Evolutionary conservation across 2,797 vertebrate genomes (phyloP), one percentile per base, ranked within the genome.

Genomic region (Ispidina lecontei): DNA sequence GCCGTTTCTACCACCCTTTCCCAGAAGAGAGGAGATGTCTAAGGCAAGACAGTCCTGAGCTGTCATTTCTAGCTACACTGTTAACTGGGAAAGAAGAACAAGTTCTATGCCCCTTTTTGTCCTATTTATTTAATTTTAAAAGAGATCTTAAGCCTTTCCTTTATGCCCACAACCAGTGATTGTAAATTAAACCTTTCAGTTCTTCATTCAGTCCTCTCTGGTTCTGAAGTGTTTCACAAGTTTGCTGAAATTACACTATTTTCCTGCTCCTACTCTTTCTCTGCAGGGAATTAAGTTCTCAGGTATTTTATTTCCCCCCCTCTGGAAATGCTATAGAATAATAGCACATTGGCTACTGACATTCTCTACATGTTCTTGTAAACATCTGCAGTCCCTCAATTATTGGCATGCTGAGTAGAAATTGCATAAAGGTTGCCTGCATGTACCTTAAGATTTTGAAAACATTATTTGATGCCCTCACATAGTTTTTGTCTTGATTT

Each of bases 261-360:
- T 60, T 58, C 35, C 43, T 29, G 6, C 19, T 75, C 4, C 31
- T 72, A 7, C 29, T 58, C 39, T 63, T 75, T 72, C 43, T 69
- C 67, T 59, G 31, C 3, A 47, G 5, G 47, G 13, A 75, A 67
- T 20, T 21, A 44, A 10, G 10, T 81, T 77, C 26, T 80, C 43
- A 8, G 9, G 4, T 64, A 37, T 64, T 81, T 81, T 47, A 63
- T 58, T 54, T 13, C 4, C 4, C 12, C 14, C 13, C 3, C 1
- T 7, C 46, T 10, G 8, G 47, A 86, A 91, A 52, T 54, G 25
- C 29, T 41, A 7, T 3, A 52, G 41, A 49, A 71, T 41, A 70
- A 26, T n/a, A 73, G 56, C n/a, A 41, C n/a, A 20, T 44, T 0
- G 1, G 56, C 28, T 33, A n/a, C 15, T 0, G 2, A 59, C 31